A percentile compares a stretch with the other conserved stretches of the same genome.
Conservation (phyloP, 2,113 vertebrate genomes). For the Geococcyx californianus region DNA sequence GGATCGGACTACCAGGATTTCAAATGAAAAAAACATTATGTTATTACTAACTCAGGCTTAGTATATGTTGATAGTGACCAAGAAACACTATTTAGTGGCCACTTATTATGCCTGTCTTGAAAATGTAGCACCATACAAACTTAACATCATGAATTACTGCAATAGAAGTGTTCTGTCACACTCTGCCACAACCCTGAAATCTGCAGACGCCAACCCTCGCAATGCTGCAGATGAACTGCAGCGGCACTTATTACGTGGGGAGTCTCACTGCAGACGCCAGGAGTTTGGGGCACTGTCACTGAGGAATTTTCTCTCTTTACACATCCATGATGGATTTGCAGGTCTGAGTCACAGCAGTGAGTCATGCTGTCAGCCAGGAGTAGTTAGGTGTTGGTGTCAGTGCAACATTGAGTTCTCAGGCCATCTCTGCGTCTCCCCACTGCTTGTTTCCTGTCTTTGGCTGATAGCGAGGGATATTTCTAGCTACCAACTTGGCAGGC, state of each 20-base stretch:
- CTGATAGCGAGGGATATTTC: not conserved
- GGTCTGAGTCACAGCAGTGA: not conserved
- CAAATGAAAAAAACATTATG: not conserved
- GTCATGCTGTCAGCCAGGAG: not conserved
- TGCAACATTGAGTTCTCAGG: not conserved
- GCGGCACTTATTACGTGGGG: accelerated
- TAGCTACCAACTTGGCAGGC: not conserved
- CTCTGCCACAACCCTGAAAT: not conserved
- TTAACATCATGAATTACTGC: not conserved
- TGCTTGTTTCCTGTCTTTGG: not conserved
- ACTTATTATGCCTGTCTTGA: not conserved
- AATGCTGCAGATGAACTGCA: not conserved
- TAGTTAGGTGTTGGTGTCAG: not conserved
- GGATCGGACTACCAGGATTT: not conserved
- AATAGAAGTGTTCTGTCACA: not conserved
- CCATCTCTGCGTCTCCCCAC: not conserved
- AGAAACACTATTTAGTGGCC: not conserved
- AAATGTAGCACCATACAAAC: not conserved
- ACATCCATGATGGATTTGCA: not conserved
- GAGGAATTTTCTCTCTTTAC: not conserved
- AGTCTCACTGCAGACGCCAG: not conserved
- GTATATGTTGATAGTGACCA: not conserved
- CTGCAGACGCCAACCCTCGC: not conserved
- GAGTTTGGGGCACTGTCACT: not conserved
- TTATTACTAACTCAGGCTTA: not conserved